phyloP scores from a whole-genome alignment of 2,888 invertebrate species.

The Ashinkailepas kermadecensis region DNA sequence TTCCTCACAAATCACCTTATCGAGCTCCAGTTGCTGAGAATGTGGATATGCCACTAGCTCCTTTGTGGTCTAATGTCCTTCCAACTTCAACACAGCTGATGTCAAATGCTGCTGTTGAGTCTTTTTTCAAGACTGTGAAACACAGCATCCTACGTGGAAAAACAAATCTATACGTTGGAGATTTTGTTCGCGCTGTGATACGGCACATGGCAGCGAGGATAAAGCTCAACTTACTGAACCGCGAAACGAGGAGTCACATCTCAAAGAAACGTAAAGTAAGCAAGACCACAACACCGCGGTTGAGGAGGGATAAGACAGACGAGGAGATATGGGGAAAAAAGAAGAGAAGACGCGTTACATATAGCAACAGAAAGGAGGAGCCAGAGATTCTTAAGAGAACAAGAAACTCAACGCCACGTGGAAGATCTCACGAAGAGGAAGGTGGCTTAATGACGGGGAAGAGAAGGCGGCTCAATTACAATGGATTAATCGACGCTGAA shows the following conservation, averaged over 20 bases:
- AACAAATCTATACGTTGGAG: not conserved
- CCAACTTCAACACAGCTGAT: too few relatives aligned
- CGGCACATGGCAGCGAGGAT: not conserved
- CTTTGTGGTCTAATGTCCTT: too few relatives aligned
- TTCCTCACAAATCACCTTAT: too few relatives aligned
- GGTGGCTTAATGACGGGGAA: too few relatives aligned
- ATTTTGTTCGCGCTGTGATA: not conserved
- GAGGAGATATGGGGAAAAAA: not conserved
- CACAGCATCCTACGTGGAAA: not conserved
- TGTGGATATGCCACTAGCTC: too few relatives aligned
- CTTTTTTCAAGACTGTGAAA: not conserved
- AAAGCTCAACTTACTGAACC: not conserved
- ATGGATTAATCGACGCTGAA: too few relatives aligned
- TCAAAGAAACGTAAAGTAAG: not conserved
- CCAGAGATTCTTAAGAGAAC: not conserved
- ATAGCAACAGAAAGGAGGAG: not conserved
- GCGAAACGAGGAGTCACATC: not conserved
- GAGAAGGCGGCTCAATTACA: too few relatives aligned
- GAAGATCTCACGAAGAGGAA: too few relatives aligned
- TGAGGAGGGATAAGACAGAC: not conserved
- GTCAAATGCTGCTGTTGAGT: not conserved
- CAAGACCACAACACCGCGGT: not conserved
- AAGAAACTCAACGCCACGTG: not conserved
- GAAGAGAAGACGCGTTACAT: not conserved
- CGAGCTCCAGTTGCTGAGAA: too few relatives aligned